Conservation (phyloP, 2,888 invertebrate genomes). For the Scelioninae gen. 1 region DNA sequence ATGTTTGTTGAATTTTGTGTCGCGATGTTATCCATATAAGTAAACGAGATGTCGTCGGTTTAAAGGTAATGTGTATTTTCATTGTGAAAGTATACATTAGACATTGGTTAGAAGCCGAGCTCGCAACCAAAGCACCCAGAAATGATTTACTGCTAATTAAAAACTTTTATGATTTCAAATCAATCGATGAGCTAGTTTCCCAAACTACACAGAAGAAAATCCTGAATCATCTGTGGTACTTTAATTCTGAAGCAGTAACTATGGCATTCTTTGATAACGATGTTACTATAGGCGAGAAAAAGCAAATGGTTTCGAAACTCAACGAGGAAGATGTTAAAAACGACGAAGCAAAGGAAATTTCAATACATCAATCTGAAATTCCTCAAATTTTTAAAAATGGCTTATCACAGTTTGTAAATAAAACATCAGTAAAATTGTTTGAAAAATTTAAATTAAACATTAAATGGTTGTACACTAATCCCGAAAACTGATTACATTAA, state of each 20-base stretch:
- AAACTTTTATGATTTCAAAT: conserved; percentile 13
- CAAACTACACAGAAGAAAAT: conserved; percentile 17
- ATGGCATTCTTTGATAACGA: conserved; percentile 30
- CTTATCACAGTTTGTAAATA: conserved; percentile 17
- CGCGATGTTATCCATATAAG: conserved; percentile 19
- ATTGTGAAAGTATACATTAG: conserved; percentile 29
- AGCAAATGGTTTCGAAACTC: conserved; percentile 17
- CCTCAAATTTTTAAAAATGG: conserved; percentile 8
- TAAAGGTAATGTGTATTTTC: conserved; percentile 18
- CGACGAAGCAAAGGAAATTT: conserved; percentile 5
- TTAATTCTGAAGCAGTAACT: conserved; percentile 6
- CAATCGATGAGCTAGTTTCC: conserved; percentile 6
- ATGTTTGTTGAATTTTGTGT: conserved; percentile 26
- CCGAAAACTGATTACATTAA: conserved; percentile 28
- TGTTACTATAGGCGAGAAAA: conserved; percentile 20
- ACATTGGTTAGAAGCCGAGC: conserved; percentile 14
- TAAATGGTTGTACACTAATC: conserved; percentile 20
- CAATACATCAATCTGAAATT: conserved; percentile 16
- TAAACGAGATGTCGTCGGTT: conserved; percentile 20
- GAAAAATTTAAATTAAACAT: conserved; percentile 19
- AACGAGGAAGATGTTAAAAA: conserved; percentile 12
- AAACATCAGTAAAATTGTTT: conserved; percentile 20
- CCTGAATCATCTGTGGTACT: conserved; percentile 33
- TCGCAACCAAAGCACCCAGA: conserved; percentile 9
- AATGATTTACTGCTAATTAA: conserved; percentile 20